A percentile compares a stretch with the other conserved stretches of the same genome.
These are phyloP conservation scores for Prosopocoilus inquinatus DNA, from an alignment of 2,888 invertebrate genomes.

Conservation along the genomic window DNA sequence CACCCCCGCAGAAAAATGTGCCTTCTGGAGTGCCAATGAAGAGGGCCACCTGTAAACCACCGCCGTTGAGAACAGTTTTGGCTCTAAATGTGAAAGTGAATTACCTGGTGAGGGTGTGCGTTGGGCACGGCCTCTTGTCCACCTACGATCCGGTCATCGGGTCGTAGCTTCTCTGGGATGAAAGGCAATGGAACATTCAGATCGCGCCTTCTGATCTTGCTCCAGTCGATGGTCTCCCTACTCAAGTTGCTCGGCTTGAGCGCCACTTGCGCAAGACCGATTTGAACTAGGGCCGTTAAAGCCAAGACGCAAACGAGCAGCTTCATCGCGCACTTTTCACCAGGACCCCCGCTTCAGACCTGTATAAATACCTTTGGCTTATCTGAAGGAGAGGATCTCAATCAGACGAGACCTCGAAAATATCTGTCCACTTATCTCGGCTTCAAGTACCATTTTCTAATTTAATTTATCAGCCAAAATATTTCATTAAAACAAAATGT, in stretches of 20 bases:
- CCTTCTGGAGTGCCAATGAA: constrained; percentile 29
- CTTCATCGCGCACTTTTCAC: constrained; percentile 1
- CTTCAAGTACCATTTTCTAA: not conserved
- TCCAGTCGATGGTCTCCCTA: constrained; percentile 7
- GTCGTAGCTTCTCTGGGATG: not conserved
- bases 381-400: not conserved
- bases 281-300: not conserved
- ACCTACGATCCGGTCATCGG: constrained; percentile 10
- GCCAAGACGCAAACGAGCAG: constrained; percentile 4
- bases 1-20: constrained; percentile 55
- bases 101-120: constrained; percentile 13
- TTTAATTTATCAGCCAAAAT: too few relatives aligned
- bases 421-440: not conserved
- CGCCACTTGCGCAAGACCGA: not conserved
- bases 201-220: constrained; percentile 1
- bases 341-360: not conserved
- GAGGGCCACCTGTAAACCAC: constrained; percentile 14
- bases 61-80: not conserved
- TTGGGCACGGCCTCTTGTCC: constrained; percentile 9
- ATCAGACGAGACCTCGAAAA: not conserved
- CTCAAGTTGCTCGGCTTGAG: not conserved
- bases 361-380: not conserved
- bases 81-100: not conserved
- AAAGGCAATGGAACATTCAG: not conserved
- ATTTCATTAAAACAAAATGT: too few relatives aligned